Base-by-base conservation (phyloP, 92 coral and sea anemone genomes). In the Actinernus sp. region DNA sequence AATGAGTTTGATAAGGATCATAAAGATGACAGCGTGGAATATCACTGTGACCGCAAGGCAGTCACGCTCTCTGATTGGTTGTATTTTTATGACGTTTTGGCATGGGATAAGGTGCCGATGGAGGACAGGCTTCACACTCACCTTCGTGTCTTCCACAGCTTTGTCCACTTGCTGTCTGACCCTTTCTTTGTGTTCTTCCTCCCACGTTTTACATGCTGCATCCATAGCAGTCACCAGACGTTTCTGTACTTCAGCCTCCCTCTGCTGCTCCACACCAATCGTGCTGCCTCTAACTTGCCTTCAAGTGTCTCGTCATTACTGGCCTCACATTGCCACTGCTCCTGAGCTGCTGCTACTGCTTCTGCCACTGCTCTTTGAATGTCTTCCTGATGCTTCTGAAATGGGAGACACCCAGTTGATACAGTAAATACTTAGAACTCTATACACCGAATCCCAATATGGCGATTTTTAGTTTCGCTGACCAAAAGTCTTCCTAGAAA, bases 121-220 rank as follows among this genome's bases (percentile, higher is more conserved):
- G n/a, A n/a, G n/a, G n/a, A n/a, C n/a, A n/a, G n/a, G n/a, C n/a
- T n/a, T n/a, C 19, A 55, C 17, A 17, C 9, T 20, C 33, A 70
- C 78, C 67, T 70, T 45, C 5, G 40, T 24, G 30, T 67, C 74
- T 13, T 20, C 38, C 25, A 67, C 62, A 51, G 74, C 74, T 33
- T 55, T 29, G 11, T 70, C 61, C 50, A 40, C 78, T 26, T 70
- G 46, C 63, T 78, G 83, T 56, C 74, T 49, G n/a, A 63, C 36
- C 49, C 64, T 73, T 13, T 69, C 64, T 16, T 34, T 72, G 18
- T 90, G 83, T 31, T 81, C 82, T 29, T 74, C 88, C 8, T 64
- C 78, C 97, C 97, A 90, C 24, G 57, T 63, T 14, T 61, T 45
- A 36, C 73, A 74, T 10, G 86, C 97, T 39, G 81, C 86, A 11